Evolutionary conservation across 2,797 vertebrate species (phyloP).

Genomic region (Brotula barbata): DNA sequence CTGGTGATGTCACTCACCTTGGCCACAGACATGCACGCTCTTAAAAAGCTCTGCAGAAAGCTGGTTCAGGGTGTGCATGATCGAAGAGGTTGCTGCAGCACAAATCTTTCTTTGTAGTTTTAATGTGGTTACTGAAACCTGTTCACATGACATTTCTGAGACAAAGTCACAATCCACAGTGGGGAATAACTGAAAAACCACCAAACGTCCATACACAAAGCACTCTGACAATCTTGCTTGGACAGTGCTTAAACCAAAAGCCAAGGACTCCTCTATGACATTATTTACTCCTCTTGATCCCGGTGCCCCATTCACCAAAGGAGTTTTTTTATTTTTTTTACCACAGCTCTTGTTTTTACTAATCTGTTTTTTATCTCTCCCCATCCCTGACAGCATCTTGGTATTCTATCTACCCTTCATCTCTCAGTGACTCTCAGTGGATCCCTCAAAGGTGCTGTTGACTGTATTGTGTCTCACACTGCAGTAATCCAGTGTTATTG

Average conservation of each 20-base stretch:
- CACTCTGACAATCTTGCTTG: conserved; percentile 9
- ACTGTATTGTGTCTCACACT: conserved; percentile 40
- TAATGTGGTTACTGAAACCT: too few relatives aligned
- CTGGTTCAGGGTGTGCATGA: too few relatives aligned
- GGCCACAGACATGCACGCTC: too few relatives aligned
- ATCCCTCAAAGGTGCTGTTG: conserved; percentile 47
- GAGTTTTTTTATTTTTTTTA: conserved; percentile 26
- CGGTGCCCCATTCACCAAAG: conserved; percentile 10
- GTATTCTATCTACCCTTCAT: conserved; percentile 20
- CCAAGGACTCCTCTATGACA: conserved; percentile 5
- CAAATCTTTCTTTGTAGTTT: too few relatives aligned
- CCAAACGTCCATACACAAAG: conserved; percentile 13
- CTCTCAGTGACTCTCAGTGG: conserved; percentile 36
- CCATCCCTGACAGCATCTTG: conserved; percentile 27
- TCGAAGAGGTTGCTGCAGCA: too few relatives aligned
- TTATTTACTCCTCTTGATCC: conserved; percentile 5
- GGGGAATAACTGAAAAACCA: neutral
- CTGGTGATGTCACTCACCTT: too few relatives aligned
- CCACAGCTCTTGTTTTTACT: too few relatives aligned
- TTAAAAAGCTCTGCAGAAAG: too few relatives aligned
- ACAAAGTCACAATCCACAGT: too few relatives aligned
- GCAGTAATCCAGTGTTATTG: conserved; percentile 63
- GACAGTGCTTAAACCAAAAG: conserved; percentile 1
- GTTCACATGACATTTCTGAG: too few relatives aligned
- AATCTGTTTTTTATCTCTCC: conserved; percentile 40